Base-by-base conservation (phyloP, 2,888 invertebrate species). In the Patella ulyssiponensis region DNA sequence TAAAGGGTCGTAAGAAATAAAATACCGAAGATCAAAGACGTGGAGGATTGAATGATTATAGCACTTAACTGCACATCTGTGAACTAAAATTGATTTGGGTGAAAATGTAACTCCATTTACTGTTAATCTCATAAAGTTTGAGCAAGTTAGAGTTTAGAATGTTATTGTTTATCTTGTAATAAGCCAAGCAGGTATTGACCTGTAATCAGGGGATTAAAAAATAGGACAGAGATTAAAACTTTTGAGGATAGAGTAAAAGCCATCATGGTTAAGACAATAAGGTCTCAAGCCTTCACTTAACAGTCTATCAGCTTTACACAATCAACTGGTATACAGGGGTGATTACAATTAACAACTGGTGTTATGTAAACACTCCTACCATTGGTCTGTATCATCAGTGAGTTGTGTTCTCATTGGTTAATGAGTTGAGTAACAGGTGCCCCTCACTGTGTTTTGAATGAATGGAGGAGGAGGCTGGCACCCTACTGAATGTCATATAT, bases 331-430 rank as follows among this genome's bases (percentile, higher is more conserved):
- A 64, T 64, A 14, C 3, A 64, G 23, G 23, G 20, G n/a, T 64
- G 64, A 64, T 64, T 64, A 64, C 64, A 64, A 64, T 64, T 64
- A 64, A 64, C 64, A 64, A 64, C 64, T 64, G n/a, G n/a, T n/a
- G n/a, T n/a, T 23, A 23, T 64, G n/a, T 64, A 64, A 64, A n/a
- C 23, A 23, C 11, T 23, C 11, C 23, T 9, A 11, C 14, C 64
- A 64, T 64, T 64, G 64, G 64, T 64, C 23, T 12, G 64, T 64
- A 23, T 12, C 11, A 64, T 64, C 23, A 64, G 64, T 64, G 64
- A 64, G 64, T 12, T 23, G 20, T 64, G 64, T 64, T 64, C 23
- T 64, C 64, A 64, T 64, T 64, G 64, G 64, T 64, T 64, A 23
- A 64, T 64, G n/a, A 64, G 23, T 64, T 23, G 23, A 64, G 64